Percentiles rank a stretch among this genome's conserved stretches.
Conservation (phyloP, 1,140 invertebrate genomes). For the Plectrocnemia conspersa region DNA sequence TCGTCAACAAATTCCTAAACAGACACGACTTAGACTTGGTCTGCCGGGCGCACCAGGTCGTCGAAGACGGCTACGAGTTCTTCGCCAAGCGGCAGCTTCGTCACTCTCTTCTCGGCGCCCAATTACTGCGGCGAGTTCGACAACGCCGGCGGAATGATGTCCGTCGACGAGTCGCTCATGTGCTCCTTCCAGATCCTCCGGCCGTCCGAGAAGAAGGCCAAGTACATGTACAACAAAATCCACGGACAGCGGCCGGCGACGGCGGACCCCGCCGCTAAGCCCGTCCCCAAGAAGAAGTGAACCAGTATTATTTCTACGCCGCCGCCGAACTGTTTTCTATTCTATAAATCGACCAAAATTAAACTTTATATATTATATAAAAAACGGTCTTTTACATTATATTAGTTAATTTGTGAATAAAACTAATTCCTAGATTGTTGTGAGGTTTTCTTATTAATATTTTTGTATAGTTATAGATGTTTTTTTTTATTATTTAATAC, state of each 20-base stretch:
- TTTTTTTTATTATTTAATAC: not conserved
- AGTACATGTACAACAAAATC: slow-evolving; percentile 92
- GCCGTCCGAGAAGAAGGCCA: slow-evolving; percentile 98
- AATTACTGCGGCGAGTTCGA: slow-evolving; percentile 90
- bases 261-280: slow-evolving; percentile 68
- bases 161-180: slow-evolving; percentile 98
- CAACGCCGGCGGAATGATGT: slow-evolving; percentile 98
- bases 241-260: slow-evolving; percentile 78
- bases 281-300: slow-evolving; percentile 70
- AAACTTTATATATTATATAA: not conserved
- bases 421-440: slow-evolving; percentile 1
- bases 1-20: slow-evolving; percentile 79
- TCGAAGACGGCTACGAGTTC: slow-evolving; percentile 88
- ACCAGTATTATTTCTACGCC: slow-evolving; percentile 35
- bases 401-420: not conserved
- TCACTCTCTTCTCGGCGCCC: slow-evolving; percentile 86
- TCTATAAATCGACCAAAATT: not conserved
- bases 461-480: slow-evolving; percentile 4
- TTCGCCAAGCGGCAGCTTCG: slow-evolving; percentile 86
- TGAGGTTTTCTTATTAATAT: too few relatives aligned
- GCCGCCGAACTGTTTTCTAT: not conserved
- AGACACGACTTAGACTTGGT: slow-evolving; percentile 84
- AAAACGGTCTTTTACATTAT: not conserved
- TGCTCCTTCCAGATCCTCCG: slow-evolving; percentile 96
- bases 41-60: slow-evolving; percentile 87